A percentile compares a stretch with the other conserved stretches of the same genome.
Evolutionary conservation across 1,140 invertebrate species (phyloP).

Genomic region (Bombus ignitus): DNA sequence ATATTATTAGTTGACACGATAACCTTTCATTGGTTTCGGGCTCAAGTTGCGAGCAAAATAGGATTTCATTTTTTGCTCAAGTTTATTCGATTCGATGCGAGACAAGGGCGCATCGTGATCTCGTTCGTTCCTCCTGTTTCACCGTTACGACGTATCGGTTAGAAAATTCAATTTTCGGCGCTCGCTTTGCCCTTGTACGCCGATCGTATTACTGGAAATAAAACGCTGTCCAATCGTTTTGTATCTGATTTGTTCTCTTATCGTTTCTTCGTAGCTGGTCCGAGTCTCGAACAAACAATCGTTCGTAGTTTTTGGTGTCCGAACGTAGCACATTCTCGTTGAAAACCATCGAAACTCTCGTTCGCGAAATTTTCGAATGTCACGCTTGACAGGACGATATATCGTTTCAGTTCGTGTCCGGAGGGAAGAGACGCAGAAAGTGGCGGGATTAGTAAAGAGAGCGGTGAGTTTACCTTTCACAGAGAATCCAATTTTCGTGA

Average conservation of each 20-base stretch:
- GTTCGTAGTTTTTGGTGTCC: no score
- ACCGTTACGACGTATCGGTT: background rate
- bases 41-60: no score
- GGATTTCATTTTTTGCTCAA: no score
- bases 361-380: background rate
- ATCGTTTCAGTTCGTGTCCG: background rate
- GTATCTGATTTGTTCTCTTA: background rate
- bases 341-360: background rate
- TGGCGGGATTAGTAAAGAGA: background rate
- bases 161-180: constrained; percentile 10
- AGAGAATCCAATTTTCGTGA: constrained; percentile 16
- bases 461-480: constrained; percentile 1
- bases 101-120: no score
- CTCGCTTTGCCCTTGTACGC: background rate
- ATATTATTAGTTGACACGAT: background rate
- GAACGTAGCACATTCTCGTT: no score
- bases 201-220: background rate
- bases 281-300: no score
- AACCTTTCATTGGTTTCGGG: background rate
- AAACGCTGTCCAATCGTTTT: background rate
- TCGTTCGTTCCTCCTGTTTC: no score
- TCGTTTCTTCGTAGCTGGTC: no score
- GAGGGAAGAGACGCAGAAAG: background rate
- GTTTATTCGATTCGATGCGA: no score
- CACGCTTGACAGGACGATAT: background rate